Evolutionary conservation across 1,140 invertebrate genomes (phyloP).

Genomic region (Lasioglossum albipes): DNA sequence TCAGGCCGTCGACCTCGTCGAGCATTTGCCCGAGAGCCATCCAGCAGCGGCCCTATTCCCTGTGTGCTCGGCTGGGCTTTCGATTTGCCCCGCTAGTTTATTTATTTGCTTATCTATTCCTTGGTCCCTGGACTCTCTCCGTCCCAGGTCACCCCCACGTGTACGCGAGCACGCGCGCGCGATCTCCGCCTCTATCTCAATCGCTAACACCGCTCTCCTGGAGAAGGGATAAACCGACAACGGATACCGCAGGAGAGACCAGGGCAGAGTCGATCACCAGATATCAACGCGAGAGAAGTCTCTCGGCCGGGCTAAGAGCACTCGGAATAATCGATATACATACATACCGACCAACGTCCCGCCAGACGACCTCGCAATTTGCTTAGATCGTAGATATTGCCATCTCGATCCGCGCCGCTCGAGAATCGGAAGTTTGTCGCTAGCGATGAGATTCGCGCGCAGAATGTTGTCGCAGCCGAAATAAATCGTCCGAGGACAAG

Average conservation of each 20-base stretch:
- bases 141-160: background rate
- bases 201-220: background rate
- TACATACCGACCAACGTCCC: constrained; percentile 49
- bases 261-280: constrained; percentile 36
- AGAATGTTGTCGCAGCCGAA: constrained; percentile 14
- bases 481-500: constrained; percentile 25
- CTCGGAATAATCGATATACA: constrained; percentile 56
- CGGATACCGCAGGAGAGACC: constrained; percentile 50
- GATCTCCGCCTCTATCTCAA: background rate
- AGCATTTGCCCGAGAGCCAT: constrained; percentile 72
- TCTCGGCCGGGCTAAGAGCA: constrained; percentile 28
- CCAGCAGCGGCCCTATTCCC: constrained; percentile 56
- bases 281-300: constrained; percentile 47
- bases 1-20: constrained; percentile 75
- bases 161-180: no score
- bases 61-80: constrained; percentile 47
- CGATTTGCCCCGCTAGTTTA: constrained; percentile 69
- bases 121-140: constrained; percentile 31
- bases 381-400: constrained; percentile 60
- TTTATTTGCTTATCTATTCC: constrained; percentile 76
- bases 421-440: no score
- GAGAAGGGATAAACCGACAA: constrained; percentile 35
- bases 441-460: no score
- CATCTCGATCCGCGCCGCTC: background rate
- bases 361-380: constrained; percentile 57